phyloP scores from a whole-genome alignment of 2,797 vertebrate species.

The Pangasius djambal region DNA sequence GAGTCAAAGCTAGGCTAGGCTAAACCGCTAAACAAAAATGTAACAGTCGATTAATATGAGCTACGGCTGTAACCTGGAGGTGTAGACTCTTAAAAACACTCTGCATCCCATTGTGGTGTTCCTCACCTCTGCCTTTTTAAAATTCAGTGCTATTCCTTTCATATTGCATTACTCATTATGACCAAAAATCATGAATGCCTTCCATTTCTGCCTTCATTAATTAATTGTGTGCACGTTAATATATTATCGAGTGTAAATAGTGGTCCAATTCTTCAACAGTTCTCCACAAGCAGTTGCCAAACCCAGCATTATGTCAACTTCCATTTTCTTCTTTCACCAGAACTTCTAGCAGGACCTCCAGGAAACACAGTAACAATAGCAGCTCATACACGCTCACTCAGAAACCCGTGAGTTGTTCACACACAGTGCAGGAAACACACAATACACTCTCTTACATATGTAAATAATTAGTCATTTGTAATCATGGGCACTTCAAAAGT shows the following conservation, averaged over 20 bases:
- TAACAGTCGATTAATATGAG: no score
- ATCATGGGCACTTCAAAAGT: neutral
- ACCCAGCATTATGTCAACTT: conserved; percentile 57
- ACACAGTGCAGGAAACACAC: neutral
- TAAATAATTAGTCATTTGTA: neutral
- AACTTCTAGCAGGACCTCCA: conserved; percentile 15
- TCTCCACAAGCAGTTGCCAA: conserved; percentile 23
- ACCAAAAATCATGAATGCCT: neutral
- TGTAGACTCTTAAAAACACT: neutral
- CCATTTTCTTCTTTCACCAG: conserved; percentile 60
- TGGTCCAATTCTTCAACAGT: neutral
- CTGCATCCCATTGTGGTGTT: neutral
- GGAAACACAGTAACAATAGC: conserved; percentile 11
- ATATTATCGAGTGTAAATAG: neutral
- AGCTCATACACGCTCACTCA: neutral
- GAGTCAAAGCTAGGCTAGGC: neutral
- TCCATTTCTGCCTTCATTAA: neutral
- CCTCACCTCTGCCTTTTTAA: neutral
- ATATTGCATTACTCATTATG: no score
- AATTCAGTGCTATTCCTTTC: no score
- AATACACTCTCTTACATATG: neutral
- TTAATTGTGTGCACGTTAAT: neutral
- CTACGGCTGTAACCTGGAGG: no score
- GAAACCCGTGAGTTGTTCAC: neutral
- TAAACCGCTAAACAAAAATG: neutral